Percentiles rank a stretch among this genome's conserved stretches.
Evolutionary conservation across 1,140 invertebrate species (phyloP).

Genomic region (Arctopsyche grandis): DNA sequence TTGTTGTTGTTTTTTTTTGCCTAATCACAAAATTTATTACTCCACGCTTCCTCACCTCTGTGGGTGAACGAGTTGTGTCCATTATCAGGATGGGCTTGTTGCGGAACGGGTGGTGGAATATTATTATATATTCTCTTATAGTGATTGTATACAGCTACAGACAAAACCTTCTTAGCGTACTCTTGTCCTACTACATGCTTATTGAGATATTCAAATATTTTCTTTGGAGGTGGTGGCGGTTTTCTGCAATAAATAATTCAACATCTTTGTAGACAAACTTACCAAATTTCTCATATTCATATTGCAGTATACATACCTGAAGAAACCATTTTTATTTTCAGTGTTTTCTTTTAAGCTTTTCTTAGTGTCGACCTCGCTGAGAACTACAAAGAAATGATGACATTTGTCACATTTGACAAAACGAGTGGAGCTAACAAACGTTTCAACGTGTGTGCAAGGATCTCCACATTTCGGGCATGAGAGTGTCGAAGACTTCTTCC

Average conservation of each 20-base stretch:
- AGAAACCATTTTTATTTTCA: slow-evolving; percentile 72
- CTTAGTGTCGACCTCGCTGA: slow-evolving; percentile 91
- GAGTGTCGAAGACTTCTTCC: slow-evolving; percentile 64
- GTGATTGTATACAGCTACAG: slow-evolving; percentile 99
- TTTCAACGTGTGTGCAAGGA: slow-evolving; percentile 95
- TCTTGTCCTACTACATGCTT: slow-evolving; percentile 98
- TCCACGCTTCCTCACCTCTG: slow-evolving; percentile 69
- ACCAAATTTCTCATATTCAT: background rate
- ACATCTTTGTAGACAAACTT: background rate
- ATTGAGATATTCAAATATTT: slow-evolving; percentile 96
- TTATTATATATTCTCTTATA: slow-evolving; percentile 98
- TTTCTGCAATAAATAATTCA: slow-evolving; percentile 67
- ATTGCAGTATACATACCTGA: slow-evolving; percentile 64
- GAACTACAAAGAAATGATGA: slow-evolving; percentile 97
- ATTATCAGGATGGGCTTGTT: slow-evolving; percentile 66
- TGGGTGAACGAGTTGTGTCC: slow-evolving; percentile 77
- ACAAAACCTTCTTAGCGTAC: slow-evolving; percentile 97
- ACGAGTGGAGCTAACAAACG: slow-evolving; percentile 94
- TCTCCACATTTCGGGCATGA: slow-evolving; percentile 95
- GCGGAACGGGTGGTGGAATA: slow-evolving; percentile 70
- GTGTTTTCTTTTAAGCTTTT: slow-evolving; percentile 83
- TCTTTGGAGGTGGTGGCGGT: slow-evolving; percentile 92
- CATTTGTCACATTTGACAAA: slow-evolving; percentile 99
- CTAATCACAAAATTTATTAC: no score
- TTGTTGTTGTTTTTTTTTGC: no score